phyloP scores from a whole-genome alignment of 2,113 vertebrate species.

The Corythaixoides concolor region DNA sequence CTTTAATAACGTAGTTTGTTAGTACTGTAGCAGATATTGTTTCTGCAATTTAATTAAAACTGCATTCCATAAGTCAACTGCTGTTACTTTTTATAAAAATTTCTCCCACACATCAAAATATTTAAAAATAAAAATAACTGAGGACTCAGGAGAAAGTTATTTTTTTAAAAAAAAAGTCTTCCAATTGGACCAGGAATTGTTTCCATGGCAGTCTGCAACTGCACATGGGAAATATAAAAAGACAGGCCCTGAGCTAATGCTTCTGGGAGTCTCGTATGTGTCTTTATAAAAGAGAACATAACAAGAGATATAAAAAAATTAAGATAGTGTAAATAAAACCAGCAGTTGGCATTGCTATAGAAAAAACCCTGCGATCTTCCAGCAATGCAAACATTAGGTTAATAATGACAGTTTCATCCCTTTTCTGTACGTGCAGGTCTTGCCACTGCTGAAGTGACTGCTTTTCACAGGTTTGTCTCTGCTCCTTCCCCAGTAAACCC shows the following conservation, averaged over 20 bases:
- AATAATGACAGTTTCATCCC: not conserved
- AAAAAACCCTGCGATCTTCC: not conserved
- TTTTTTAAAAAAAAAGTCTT: not conserved
- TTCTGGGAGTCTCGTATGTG: not conserved
- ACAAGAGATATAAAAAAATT: not conserved
- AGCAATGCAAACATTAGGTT: not conserved
- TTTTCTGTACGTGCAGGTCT: not conserved
- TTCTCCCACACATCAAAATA: not conserved
- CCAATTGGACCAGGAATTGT: not conserved
- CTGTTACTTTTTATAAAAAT: not conserved
- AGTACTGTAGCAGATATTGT: not conserved
- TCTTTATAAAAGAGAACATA: not conserved
- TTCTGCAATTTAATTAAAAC: constrained; percentile 39
- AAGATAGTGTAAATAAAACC: constrained; percentile 27
- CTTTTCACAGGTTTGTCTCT: not conserved
- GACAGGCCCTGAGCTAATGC: not conserved
- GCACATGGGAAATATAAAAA: not conserved
- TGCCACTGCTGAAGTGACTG: not conserved
- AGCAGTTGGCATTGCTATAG: not conserved
- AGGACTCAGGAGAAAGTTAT: not conserved
- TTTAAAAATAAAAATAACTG: not conserved
- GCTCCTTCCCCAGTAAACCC: not conserved
- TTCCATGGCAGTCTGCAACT: not conserved
- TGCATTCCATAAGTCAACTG: not conserved
- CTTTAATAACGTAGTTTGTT: constrained; percentile 18